Base-by-base conservation (phyloP, 2,888 invertebrate species). In the Dysmachus trigonus region DNA sequence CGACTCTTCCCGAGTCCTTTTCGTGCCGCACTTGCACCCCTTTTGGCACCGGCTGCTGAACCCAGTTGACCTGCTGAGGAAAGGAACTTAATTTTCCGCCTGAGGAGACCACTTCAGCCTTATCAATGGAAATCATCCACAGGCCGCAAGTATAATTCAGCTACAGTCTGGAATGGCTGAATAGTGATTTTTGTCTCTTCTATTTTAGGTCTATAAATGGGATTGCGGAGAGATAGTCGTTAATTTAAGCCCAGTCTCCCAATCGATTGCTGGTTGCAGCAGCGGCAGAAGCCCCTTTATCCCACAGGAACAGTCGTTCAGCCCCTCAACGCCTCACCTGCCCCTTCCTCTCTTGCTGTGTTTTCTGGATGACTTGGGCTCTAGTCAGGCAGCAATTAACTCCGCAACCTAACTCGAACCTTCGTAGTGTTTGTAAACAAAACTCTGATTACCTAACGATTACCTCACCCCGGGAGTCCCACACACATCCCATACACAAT, bases 381-480 rank as follows among this genome's bases (percentile, higher is more conserved):
- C 38, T 18, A 76, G 18, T 76, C 76, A 76, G 18, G 22, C 35
- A 22, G 38, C 76, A 76, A 76, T 76, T 76, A 76, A 30, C 41
- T 47, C 47, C 47, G 30, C 30, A 22, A 47, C 27, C 6, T 8
- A 47, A 22, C 38, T 10, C 31, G 79, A 51, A 51, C 41, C 47
- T 27, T 53, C n/a, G 27, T 82, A 62, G 81, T 62, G 81, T 82
- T 82, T 62, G 81, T 82, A 82, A 82, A 82, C 81, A 82, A 62
- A 62, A 33, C 81, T 22, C 33, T 47, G 77, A 77, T 77, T 41
- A 77, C 47, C 77, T 77, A 82, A 62, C 62, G 35, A 62, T 82
- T 82, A 82, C 35, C 33, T 82, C 81, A 82, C 62, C 81, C 81
- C 62, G 30, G 47, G 72, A 18, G 15, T 6, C n/a, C n/a, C 77